phyloP scores from a whole-genome alignment of 2,797 vertebrate genomes.

The Pagetopsis macropterus region DNA sequence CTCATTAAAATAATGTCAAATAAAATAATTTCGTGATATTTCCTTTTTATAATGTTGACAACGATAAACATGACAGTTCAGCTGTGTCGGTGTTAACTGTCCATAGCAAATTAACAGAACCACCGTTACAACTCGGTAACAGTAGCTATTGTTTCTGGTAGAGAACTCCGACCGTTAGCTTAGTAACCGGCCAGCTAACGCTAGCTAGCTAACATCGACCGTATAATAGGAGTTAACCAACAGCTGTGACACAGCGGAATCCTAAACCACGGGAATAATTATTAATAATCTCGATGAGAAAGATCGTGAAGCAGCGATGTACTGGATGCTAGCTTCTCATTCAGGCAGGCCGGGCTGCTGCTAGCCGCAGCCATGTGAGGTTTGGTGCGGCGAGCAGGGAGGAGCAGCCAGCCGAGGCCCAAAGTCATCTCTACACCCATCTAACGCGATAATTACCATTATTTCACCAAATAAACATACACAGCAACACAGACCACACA shows the following conservation, averaged over 20 bases:
- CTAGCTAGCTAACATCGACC: not conserved
- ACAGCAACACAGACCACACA: rapidly evolving
- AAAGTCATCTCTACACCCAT: conserved; percentile 51
- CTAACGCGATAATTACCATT: not conserved
- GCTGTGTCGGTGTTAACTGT: rapidly evolving
- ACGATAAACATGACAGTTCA: not conserved
- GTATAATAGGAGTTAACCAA: not conserved
- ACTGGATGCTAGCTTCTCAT: not conserved
- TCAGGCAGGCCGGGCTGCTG: not conserved
- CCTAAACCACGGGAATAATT: rapidly evolving
- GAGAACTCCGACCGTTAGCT: conserved; percentile 9
- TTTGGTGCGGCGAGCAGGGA: conserved; percentile 40
- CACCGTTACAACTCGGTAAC: not conserved
- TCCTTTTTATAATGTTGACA: rapidly evolving
- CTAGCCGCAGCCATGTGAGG: conserved; percentile 76
- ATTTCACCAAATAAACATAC: not conserved
- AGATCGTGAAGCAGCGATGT: rapidly evolving
- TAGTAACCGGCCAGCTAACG: conserved; percentile 29
- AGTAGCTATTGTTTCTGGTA: not conserved
- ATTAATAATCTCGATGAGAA: rapidly evolving
- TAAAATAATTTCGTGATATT: too few relatives aligned
- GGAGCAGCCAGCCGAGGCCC: conserved; percentile 65
- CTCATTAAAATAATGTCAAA: too few relatives aligned
- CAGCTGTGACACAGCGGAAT: not conserved
- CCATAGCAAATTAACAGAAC: not conserved